phyloP scores from a whole-genome alignment of 2,113 vertebrate species.

The Delphinapterus leucas region DNA sequence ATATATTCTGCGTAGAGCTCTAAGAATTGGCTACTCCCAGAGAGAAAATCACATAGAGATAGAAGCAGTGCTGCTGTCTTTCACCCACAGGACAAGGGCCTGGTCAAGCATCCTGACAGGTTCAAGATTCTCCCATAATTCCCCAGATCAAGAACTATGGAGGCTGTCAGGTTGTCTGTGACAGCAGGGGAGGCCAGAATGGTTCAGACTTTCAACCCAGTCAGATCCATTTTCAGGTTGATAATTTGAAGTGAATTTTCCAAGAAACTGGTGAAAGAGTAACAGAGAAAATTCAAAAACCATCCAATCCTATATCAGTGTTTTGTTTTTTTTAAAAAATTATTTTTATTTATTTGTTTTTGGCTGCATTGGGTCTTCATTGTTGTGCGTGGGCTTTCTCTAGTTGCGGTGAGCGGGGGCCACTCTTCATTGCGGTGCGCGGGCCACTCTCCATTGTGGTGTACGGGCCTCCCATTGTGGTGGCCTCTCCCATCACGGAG shows the following conservation, averaged over 20 bases:
- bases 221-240: conserved; percentile 46
- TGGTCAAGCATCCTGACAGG: conserved; percentile 36
- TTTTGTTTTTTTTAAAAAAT: too few species aligned
- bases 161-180: neutral
- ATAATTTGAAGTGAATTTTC: conserved; percentile 53
- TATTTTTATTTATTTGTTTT: too few species aligned
- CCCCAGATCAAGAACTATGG: neutral
- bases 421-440: too few species aligned
- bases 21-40: neutral
- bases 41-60: neutral
- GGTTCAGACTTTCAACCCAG: neutral
- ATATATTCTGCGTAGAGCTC: neutral
- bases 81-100: neutral
- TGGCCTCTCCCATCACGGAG: too few species aligned
- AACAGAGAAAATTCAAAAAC: neutral
- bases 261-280: neutral
- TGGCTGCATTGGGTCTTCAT: too few species aligned
- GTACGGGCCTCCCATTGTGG: too few species aligned
- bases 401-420: too few species aligned
- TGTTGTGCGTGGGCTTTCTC: too few species aligned
- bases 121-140: conserved; percentile 41
- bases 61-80: neutral
- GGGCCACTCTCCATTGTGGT: too few species aligned
- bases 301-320: neutral
- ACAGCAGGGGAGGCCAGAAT: neutral